phyloP scores from a whole-genome alignment of 2,113 vertebrate genomes.

The Pavo muticus region DNA sequence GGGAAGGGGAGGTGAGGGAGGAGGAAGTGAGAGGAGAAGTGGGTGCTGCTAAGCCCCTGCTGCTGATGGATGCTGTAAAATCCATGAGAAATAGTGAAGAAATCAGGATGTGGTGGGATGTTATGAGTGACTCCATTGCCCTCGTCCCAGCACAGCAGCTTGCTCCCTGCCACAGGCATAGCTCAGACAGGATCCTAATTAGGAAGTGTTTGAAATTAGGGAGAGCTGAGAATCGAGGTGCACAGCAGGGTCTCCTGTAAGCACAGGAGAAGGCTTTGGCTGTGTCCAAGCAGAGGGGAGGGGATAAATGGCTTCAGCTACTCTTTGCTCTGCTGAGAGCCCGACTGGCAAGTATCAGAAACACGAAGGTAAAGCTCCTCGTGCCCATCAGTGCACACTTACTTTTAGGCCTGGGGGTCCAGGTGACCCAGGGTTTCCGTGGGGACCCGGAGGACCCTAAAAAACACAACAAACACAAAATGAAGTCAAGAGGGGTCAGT shows the following conservation, averaged over 20 bases:
- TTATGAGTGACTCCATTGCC: not conserved
- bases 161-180: not conserved
- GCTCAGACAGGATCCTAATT: not conserved
- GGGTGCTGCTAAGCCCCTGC: not conserved
- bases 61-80: not conserved
- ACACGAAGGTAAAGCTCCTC: not conserved
- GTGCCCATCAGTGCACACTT: not conserved
- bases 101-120: not conserved
- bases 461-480: slow-evolving; percentile 49
- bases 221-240: not conserved
- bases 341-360: rapidly evolving
- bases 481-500: not conserved
- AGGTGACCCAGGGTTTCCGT: slow-evolving; percentile 90
- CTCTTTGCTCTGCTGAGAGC: rapidly evolving
- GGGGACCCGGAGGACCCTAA: slow-evolving; percentile 91
- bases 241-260: not conserved
- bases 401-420: slow-evolving; percentile 90
- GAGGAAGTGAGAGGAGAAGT: not conserved
- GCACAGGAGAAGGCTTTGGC: not conserved
- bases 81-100: not conserved
- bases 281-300: not conserved
- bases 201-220: not conserved
- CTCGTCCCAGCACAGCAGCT: not conserved
- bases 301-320: not conserved
- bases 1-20: not conserved